Evolutionary conservation across 2,888 invertebrate species (phyloP).

Genomic region (Microctonus hyperodae): DNA sequence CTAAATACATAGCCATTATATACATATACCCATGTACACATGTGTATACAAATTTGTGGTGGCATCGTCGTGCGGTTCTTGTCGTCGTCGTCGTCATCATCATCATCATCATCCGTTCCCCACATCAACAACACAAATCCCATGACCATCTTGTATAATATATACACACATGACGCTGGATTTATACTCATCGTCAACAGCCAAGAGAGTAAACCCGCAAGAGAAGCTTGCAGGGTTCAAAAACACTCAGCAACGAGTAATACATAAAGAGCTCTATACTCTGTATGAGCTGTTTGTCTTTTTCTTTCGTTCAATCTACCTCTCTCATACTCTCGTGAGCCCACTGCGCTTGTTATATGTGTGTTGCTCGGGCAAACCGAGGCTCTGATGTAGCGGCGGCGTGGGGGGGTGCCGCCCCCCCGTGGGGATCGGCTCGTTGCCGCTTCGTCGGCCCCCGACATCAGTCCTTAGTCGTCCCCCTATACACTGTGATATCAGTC

Average conservation of each 20-base stretch:
- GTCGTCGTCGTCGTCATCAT: too few relatives aligned
- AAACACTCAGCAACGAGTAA: constrained; percentile 37
- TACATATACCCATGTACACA: too few relatives aligned
- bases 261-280: constrained; percentile 34
- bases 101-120: neutral
- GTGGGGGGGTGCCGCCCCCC: constrained; percentile 50
- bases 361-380: constrained; percentile 36
- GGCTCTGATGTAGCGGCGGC: constrained; percentile 51
- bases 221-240: constrained; percentile 38
- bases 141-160: constrained; percentile 24
- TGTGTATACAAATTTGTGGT: neutral
- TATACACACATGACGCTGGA: constrained; percentile 34
- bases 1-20: neutral
- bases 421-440: constrained; percentile 54
- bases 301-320: neutral
- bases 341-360: constrained; percentile 13
- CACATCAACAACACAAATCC: neutral
- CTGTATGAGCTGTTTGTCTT: constrained; percentile 26
- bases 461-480: constrained; percentile 57
- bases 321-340: neutral
- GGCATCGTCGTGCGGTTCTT: neutral
- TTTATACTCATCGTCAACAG: constrained; percentile 15
- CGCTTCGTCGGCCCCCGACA: constrained; percentile 49
- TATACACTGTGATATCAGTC: constrained; percentile 58
- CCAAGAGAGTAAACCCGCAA: constrained; percentile 18